Evolutionary conservation across 37 sponge, comb jelly and placozoan species (phyloP).

Genomic region (Mnemiopsis leidyi): DNA sequence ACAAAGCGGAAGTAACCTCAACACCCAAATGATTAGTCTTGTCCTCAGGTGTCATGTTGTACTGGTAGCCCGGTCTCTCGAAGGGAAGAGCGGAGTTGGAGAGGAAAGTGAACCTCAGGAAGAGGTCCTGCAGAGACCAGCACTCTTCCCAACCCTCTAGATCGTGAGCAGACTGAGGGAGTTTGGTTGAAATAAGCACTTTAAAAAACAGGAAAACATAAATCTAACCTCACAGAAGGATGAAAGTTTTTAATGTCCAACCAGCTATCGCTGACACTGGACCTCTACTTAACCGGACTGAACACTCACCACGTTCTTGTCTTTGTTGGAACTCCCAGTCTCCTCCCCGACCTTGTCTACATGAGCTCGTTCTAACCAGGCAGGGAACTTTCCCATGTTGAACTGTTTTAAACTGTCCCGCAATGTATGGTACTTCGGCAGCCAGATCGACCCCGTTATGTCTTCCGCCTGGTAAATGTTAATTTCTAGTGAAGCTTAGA

Average conservation of each 20-base stretch:
- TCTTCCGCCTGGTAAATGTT: neutral
- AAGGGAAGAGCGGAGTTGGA: constrained; percentile 10
- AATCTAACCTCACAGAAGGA: neutral
- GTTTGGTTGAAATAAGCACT: too few species aligned
- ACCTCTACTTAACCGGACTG: neutral
- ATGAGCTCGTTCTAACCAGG: neutral
- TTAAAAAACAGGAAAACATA: neutral
- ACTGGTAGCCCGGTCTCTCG: constrained; percentile 27
- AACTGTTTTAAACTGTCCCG: constrained; percentile 49
- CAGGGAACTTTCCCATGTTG: constrained; percentile 30
- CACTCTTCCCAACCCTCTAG: constrained; percentile 65
- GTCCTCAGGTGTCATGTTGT: neutral
- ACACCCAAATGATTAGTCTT: constrained; percentile 13
- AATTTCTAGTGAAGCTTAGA: neutral
- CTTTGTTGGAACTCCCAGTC: neutral
- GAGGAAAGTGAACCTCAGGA: constrained; percentile 25
- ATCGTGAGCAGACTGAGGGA: constrained; percentile 35
- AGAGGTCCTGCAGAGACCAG: constrained; percentile 44
- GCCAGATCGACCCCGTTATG: constrained; percentile 18
- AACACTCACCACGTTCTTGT: neutral
- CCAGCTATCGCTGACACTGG: neutral
- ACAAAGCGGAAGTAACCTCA: too few species aligned
- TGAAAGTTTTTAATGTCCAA: neutral
- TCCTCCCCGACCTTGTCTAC: neutral
- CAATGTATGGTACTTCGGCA: constrained; percentile 37